Conservation (phyloP, 2,888 invertebrate genomes). For the Drosophila diplacantha region DNA sequence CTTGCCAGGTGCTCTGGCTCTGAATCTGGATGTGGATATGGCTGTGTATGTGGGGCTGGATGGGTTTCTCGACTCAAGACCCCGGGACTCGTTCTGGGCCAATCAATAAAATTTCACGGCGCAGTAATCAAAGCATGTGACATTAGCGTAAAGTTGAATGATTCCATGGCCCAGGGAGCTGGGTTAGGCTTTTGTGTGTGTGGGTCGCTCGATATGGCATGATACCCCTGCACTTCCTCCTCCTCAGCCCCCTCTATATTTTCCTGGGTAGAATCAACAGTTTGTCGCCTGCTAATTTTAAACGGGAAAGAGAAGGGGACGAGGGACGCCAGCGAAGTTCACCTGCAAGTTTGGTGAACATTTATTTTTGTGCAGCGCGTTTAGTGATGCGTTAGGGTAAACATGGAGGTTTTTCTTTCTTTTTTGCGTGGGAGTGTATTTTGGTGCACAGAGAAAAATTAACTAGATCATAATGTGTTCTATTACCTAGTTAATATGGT, state of each 20-base stretch:
- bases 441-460: neutral
- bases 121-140: constrained; percentile 75
- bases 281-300: constrained; percentile 69
- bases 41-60: constrained; percentile 10
- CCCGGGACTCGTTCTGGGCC: constrained; percentile 50
- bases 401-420: neutral
- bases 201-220: constrained; percentile 58
- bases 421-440: constrained; percentile 1
- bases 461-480: neutral
- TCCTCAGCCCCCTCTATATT: constrained; percentile 16
- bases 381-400: constrained; percentile 65
- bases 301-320: constrained; percentile 13
- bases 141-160: constrained; percentile 74
- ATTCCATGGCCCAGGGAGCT: constrained; percentile 48
- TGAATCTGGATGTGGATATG: constrained; percentile 3
- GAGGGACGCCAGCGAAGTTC: constrained; percentile 42
- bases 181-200: constrained; percentile 50
- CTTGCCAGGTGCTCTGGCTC: constrained; percentile 19
- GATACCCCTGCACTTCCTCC: neutral
- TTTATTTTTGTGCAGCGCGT: constrained; percentile 65
- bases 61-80: constrained; percentile 26
- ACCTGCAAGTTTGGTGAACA: constrained; percentile 53
- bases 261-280: constrained; percentile 59
- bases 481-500: no score
- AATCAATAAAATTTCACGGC: constrained; percentile 77